Percentiles rank a stretch among this genome's conserved stretches.
Conservation (phyloP, 2,888 invertebrate genomes). For the Synanthedon myopaeformis region DNA sequence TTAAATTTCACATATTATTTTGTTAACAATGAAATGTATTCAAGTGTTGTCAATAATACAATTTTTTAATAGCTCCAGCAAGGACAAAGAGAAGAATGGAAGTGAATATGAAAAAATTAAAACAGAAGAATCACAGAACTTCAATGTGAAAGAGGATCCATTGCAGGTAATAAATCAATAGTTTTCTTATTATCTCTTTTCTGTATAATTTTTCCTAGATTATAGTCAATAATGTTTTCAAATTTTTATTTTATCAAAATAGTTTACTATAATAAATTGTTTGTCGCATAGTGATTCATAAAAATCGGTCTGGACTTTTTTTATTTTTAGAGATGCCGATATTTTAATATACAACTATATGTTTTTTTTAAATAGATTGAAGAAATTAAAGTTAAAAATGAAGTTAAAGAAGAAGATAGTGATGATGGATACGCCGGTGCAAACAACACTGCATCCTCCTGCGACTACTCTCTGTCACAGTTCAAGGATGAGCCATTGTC, state of each 20-base stretch:
- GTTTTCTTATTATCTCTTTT: no score
- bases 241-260: no score
- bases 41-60: background rate
- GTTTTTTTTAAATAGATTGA: slow-evolving; percentile 25
- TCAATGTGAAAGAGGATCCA: slow-evolving; percentile 48
- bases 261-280: no score
- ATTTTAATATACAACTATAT: no score
- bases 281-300: no score
- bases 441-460: slow-evolving; percentile 75
- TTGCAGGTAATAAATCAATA: slow-evolving; percentile 31
- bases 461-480: slow-evolving; percentile 79
- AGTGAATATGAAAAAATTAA: slow-evolving; percentile 39
- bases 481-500: slow-evolving; percentile 72
- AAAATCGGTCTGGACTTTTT: no score
- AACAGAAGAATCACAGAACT: slow-evolving; percentile 28
- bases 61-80: slow-evolving; percentile 32
- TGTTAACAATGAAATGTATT: no score
- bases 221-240: no score
- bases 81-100: slow-evolving; percentile 39
- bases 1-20: background rate
- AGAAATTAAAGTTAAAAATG: slow-evolving; percentile 48
- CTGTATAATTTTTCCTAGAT: no score
- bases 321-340: no score
- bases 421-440: slow-evolving; percentile 48
- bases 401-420: slow-evolving; percentile 53